Percentiles rank a stretch among this genome's conserved stretches.
Conservation (phyloP, 2,888 invertebrate species). For the Sabellastarte sp. region DNA sequence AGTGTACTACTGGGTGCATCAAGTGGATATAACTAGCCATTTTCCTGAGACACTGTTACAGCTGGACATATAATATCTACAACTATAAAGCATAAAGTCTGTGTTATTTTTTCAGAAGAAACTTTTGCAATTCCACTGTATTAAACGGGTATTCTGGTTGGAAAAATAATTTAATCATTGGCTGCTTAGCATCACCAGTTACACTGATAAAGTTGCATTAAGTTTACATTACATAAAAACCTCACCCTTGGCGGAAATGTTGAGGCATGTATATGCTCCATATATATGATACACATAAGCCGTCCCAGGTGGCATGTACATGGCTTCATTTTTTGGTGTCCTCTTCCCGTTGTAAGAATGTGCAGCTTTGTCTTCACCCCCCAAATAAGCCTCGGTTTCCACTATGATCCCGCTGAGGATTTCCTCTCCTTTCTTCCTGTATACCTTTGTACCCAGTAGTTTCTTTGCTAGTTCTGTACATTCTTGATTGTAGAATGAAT, state of each 20-base stretch:
- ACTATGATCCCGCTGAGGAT: slow-evolving; percentile 69
- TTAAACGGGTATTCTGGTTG: too few species aligned
- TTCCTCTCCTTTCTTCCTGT: slow-evolving; percentile 53
- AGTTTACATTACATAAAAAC: too few species aligned
- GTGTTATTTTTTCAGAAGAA: too few species aligned
- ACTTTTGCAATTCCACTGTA: too few species aligned
- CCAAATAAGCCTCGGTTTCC: slow-evolving; percentile 74
- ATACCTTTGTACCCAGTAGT: slow-evolving; percentile 68
- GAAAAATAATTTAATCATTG: too few species aligned
- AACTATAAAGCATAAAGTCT: too few species aligned
- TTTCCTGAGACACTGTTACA: too few species aligned
- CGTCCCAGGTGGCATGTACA: slow-evolving; percentile 74
- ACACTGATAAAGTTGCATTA: too few species aligned
- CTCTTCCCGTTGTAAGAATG: slow-evolving; percentile 66
- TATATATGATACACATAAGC: slow-evolving; percentile 73
- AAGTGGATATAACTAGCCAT: too few species aligned
- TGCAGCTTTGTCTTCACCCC: slow-evolving; percentile 69
- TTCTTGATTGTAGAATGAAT: slow-evolving; percentile 44
- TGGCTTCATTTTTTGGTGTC: slow-evolving; percentile 69
- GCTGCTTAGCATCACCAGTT: too few species aligned
- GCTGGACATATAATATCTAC: too few species aligned
- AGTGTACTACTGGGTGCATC: too few species aligned
- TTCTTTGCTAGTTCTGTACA: slow-evolving; percentile 63
- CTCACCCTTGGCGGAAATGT: slow-evolving; percentile 69
- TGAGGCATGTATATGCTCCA: slow-evolving; percentile 75